Percentiles rank a stretch among this genome's conserved stretches.
phyloP scores from a whole-genome alignment of 2,113 vertebrate species.

The Climacteris rufus region DNA sequence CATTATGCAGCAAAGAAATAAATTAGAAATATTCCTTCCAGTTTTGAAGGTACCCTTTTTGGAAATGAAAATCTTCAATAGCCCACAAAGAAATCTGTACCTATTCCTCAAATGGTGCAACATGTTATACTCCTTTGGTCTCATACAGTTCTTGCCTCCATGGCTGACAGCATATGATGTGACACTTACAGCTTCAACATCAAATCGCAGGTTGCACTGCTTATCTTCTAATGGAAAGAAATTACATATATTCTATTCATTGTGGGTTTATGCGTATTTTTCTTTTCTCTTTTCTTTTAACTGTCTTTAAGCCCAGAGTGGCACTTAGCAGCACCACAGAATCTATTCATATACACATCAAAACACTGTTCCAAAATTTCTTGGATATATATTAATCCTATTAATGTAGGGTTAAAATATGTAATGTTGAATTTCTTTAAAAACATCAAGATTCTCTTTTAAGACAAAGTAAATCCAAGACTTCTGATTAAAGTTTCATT shows the following conservation, averaged over 20 bases:
- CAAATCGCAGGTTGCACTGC: background rate
- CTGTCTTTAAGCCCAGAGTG: background rate
- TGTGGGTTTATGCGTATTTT: background rate
- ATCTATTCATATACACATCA: background rate
- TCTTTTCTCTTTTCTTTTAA: background rate
- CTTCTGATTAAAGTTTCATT: background rate
- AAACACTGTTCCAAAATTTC: background rate
- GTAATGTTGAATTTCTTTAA: background rate
- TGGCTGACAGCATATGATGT: background rate
- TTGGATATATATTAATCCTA: background rate
- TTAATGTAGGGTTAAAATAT: background rate
- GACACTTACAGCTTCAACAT: background rate
- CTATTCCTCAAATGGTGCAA: background rate
- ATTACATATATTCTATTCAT: background rate
- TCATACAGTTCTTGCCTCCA: background rate
- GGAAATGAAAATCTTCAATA: background rate
- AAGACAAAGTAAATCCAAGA: background rate
- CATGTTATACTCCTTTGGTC: background rate
- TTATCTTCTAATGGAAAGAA: background rate
- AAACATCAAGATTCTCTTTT: background rate
- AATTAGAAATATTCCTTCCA: background rate
- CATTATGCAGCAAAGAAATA: background rate
- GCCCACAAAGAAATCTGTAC: background rate
- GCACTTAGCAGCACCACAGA: background rate
- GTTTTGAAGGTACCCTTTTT: background rate